Conservation (phyloP, 2,113 vertebrate species). For the Picathartes gymnocephalus region DNA sequence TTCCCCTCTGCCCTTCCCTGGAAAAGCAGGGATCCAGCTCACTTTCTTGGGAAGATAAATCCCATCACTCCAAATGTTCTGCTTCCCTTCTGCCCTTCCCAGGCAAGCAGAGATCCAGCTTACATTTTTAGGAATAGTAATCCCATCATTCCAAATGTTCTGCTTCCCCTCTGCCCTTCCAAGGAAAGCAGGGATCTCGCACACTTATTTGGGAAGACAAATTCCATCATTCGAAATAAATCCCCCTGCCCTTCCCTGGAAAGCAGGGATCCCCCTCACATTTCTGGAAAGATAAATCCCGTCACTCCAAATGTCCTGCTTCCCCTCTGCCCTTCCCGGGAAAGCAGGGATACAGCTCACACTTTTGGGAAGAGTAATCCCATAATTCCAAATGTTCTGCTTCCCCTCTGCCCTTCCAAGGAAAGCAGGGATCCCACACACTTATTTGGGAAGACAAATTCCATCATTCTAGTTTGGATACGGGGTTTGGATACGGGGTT, state of each 20-base stretch:
- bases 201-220: neutral
- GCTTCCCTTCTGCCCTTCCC: neutral
- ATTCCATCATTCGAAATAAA: neutral
- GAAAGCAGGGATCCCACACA: neutral
- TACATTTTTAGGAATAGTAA: accelerated
- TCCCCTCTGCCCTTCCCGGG: neutral
- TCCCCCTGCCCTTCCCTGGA: neutral
- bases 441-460: no score
- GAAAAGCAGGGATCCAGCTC: neutral
- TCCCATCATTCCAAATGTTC: neutral
- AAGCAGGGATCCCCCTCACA: neutral
- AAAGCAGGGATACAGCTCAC: neutral
- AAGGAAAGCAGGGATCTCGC: neutral
- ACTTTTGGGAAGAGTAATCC: neutral
- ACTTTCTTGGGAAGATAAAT: accelerated
- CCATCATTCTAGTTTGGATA: no score
- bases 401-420: neutral
- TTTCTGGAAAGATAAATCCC: neutral
- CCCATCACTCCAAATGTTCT: neutral
- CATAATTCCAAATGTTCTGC: neutral
- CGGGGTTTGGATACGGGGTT: neutral
- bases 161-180: neutral
- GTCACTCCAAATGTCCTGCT: neutral
- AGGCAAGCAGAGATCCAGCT: no score
- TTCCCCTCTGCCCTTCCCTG: neutral